phyloP scores from a whole-genome alignment of 2,113 vertebrate species.

The Neolamprologus sp. region DNA sequence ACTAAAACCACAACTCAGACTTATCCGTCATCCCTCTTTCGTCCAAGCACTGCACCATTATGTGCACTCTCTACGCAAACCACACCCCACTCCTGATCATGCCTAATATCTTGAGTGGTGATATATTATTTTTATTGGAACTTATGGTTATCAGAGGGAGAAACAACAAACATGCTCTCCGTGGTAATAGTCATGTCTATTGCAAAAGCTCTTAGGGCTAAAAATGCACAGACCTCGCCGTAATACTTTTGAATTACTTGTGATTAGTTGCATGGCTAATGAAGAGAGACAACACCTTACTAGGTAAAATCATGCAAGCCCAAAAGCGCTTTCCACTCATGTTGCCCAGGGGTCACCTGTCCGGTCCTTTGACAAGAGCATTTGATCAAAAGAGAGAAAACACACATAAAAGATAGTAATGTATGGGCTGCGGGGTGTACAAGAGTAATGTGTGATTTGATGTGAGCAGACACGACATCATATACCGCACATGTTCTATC shows the following conservation, averaged over 20 bases:
- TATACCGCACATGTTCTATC: slow-evolving; percentile 8
- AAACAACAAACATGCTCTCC: slow-evolving; percentile 18
- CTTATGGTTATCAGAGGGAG: slow-evolving; percentile 28
- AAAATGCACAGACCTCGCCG: not conserved
- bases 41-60: slow-evolving; percentile 13
- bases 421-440: not conserved
- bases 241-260: slow-evolving; percentile 43
- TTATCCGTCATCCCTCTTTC: not conserved
- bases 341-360: slow-evolving; percentile 45
- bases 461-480: slow-evolving; percentile 46
- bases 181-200: slow-evolving; percentile 10
- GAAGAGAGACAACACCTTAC: slow-evolving; percentile 47
- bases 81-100: not conserved
- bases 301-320: slow-evolving; percentile 36
- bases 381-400: slow-evolving; percentile 55
- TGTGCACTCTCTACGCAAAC: not conserved
- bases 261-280: slow-evolving; percentile 55
- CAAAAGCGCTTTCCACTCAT: not conserved
- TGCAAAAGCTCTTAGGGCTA: slow-evolving; percentile 33
- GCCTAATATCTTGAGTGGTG: slow-evolving; percentile 36
- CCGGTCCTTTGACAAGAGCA: slow-evolving; percentile 34
- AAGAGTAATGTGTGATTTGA: slow-evolving; percentile 45
- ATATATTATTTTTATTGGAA: slow-evolving; percentile 34
- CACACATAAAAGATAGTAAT: slow-evolving; percentile 30
- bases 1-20: not conserved